phyloP scores from a whole-genome alignment of 1,140 invertebrate species.

The Sinonovacula constricta region DNA sequence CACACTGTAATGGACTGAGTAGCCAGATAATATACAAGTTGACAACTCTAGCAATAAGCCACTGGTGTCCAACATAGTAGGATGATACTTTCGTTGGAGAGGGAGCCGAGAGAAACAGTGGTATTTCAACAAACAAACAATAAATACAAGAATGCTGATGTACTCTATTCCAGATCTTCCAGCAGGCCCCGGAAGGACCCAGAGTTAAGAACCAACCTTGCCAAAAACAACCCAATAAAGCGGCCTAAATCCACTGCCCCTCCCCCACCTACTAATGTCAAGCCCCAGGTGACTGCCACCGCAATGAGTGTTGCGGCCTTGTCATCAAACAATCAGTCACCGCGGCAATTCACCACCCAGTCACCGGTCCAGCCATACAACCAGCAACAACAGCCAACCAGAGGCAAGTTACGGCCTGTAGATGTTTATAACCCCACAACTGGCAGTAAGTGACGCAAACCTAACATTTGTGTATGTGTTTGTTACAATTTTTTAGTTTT shows the following conservation, averaged over 20 bases:
- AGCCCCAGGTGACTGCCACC: constrained; percentile 31
- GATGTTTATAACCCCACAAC: constrained; percentile 66
- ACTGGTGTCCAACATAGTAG: too few relatives aligned
- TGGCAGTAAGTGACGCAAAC: constrained; percentile 58
- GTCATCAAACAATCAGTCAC: constrained; percentile 30
- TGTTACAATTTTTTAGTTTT: not conserved
- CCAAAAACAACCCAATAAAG: constrained; percentile 20
- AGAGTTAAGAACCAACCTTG: constrained; percentile 38
- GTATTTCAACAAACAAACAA: too few relatives aligned
- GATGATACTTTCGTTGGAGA: too few relatives aligned
- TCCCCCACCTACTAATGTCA: not conserved
- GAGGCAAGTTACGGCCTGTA: constrained; percentile 55
- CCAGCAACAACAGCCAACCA: constrained; percentile 51
- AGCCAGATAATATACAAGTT: too few relatives aligned
- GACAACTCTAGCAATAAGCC: too few relatives aligned
- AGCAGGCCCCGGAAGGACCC: constrained; percentile 50
- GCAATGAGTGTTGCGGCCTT: constrained; percentile 40
- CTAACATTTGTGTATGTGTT: too few relatives aligned
- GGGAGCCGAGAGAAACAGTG: too few relatives aligned
- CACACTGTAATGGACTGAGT: too few relatives aligned
- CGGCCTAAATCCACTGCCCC: constrained; percentile 7
- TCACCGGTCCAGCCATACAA: constrained; percentile 20
- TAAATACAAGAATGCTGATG: too few relatives aligned
- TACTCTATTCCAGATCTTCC: constrained; percentile 45
- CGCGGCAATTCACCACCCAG: constrained; percentile 45